Base-by-base conservation (phyloP, 2,113 vertebrate species). In the Chionodraco myersi region DNA sequence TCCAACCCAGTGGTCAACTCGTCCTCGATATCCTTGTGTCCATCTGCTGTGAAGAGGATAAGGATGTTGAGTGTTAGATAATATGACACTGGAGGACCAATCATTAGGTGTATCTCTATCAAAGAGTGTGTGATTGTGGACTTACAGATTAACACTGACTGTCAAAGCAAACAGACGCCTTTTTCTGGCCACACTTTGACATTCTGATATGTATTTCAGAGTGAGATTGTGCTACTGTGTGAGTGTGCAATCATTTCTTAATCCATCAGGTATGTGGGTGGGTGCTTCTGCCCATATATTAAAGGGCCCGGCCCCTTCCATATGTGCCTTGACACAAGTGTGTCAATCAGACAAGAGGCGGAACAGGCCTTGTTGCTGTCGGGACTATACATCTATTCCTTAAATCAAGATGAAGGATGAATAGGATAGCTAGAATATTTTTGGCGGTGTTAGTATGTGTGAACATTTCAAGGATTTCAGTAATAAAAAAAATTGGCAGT, bases 1-100 rank as follows among this genome's bases (percentile, higher is more conserved):
- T 99, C 98, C 73, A 99, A 93, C 63, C 98, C 98, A 58, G 97
- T 99, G 67, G 97, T 98, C 79, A 99, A 92, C 77, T 99, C 98
- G 82, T 99, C 98, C 92, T 99, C 98, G n/a, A 99, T 99, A 81
- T 98, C 97, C 91, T 99, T 98, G 86, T 98, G 98, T 91, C 97
- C 97, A 91, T 99, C 98, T 93, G 94, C 79, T 86, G 76, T 56
- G 6, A 68, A 67, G 53, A 47, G 11, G 48, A 66, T 8, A 16
- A 52, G 49, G 47, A 18, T 36, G 11, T 41, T 56, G 10, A 58
- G 18, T 36, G 44, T 41, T 41, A 41, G 36, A 6, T 41, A 41
- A 41, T 41, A 41, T 41, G 36, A 41, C 36, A 41, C 36, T 41
- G 6, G 7, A 41, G 36, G 36, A 41, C 36, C 36, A 41, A 41